Evolutionary conservation across 2,797 vertebrate genomes (phyloP), one percentile per base, ranked within the genome.

Genomic region (Sandelia bainsii): DNA sequence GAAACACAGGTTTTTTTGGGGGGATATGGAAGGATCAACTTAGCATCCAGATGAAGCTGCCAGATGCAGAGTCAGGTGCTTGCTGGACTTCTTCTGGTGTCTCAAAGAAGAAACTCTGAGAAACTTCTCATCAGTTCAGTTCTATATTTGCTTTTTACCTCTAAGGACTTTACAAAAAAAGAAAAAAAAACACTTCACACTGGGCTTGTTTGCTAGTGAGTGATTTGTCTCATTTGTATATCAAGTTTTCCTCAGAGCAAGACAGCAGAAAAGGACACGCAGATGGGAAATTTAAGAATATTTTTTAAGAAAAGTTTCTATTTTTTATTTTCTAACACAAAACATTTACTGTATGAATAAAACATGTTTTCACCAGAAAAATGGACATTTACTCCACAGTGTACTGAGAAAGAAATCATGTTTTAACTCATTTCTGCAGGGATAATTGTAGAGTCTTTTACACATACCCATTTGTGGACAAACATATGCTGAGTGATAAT

Each of bases 351-450:
- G 45, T n/a, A 20, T 52, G 32, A 53, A 20, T 17, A 4, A 17
- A 8, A 56, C 23, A 7, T 2, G 1, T 42, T 75, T 56, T 10
- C 52, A 65, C 54, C 59, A 60, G 48, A 23, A 27, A 12, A 66
- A 22, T 2, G 42, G 23, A 44, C 46, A 62, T 39, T 74, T 54
- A 63, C 40, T 69, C 44, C 52, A 39, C 48, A 20, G 39, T n/a
- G 50, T 59, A 23, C 62, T 74, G 81, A 75, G 51, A 37, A 78
- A 64, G 77, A 88, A 54, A 56, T 83, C 62, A 69, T 79, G 39
- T 57, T 80, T 84, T 75, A 82, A 80, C 62, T 68, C 69, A 78
- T 66, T 34, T 20, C 70, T 72, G 67, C 57, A 51, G 77, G 67
- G 46, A 56, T 57, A 58, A 67, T 67, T 72, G 77, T 23, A 68